Evolutionary conservation across 2,113 vertebrate genomes (phyloP), one percentile per base, ranked within the genome.

Genomic region (Archocentrus centrarchus): DNA sequence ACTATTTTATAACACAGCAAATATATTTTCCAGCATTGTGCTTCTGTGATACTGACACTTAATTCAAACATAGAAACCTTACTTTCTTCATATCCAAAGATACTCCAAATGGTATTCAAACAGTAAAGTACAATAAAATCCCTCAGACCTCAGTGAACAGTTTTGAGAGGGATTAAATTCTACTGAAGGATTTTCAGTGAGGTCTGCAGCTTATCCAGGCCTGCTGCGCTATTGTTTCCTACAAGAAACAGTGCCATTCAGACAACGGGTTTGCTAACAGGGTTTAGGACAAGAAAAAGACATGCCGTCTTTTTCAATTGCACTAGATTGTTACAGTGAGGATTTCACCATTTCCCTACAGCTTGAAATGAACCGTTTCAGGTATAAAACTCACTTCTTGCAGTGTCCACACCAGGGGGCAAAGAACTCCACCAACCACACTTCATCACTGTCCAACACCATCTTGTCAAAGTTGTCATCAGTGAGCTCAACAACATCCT

Each of bases 381-480:
- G 11, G 20, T 37, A 15, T 27, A 14, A 75, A n/a, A 94, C 96
- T 96, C 94, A 99, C 98, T 96, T 99, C 93, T 99, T 99, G 95
- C 98, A 99, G 93, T 99, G 98, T 88, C 98, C 98, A 95, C 98
- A 99, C 98, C 98, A 99, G 0, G 98, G 98, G 35, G 98, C 98
- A 32, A 98, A 99, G 64, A 99, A 99, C 89, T 99, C 98, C 85
- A 99, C 98, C 96, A 99, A 44, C 98, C 98, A 99, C 41, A 98
- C 94, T 0, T 97, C 97, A 0, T 96, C 96, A 3, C 98, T 92
- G 3, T 96, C 94, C 58, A 98, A 88, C 80, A 99, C 97, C 3
- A 96, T 91, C 88, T 95, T 95, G 88, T 99, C 97, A 77, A 99
- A 99, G 95, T 91, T 99, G 94, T 98, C 97, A 2, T 99, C 98